Evolutionary conservation across 2,797 vertebrate genomes (phyloP).

Genomic region (Nothura maculosa): DNA sequence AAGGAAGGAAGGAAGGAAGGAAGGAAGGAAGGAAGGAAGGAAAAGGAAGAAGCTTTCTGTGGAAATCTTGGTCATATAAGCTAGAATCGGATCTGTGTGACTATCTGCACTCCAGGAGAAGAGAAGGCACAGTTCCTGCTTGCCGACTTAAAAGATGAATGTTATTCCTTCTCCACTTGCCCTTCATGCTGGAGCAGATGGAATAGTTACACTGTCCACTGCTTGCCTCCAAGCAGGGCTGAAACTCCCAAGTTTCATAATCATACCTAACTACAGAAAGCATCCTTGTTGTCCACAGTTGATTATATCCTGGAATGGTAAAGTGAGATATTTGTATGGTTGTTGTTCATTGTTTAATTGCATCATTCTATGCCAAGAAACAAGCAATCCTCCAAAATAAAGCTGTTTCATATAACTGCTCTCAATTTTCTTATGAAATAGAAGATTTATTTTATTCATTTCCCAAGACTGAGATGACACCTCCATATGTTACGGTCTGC

Average conservation of each 20-base stretch:
- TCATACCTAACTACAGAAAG: neutral
- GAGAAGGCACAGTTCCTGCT: neutral
- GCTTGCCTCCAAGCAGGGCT: neutral
- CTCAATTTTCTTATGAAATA: neutral
- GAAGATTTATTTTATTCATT: neutral
- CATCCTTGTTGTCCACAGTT: neutral
- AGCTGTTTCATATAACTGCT: neutral
- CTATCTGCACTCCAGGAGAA: neutral
- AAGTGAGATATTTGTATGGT: rapidly evolving
- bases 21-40: too few relatives aligned
- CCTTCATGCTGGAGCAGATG: neutral
- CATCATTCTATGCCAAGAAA: neutral
- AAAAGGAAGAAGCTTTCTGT: too few relatives aligned
- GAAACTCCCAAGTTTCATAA: too few relatives aligned
- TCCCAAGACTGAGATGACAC: neutral
- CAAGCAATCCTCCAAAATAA: neutral
- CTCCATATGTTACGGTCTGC: neutral
- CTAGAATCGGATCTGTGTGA: neutral
- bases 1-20: too few relatives aligned
- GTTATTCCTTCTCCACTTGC: neutral
- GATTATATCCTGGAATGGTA: neutral
- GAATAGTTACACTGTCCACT: neutral
- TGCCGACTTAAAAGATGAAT: neutral
- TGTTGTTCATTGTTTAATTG: neutral
- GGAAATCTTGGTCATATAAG: neutral